A percentile compares a stretch with the other conserved stretches of the same genome.
Conservation (phyloP, 1,140 invertebrate species). For the Drosophila chauvacae region DNA sequence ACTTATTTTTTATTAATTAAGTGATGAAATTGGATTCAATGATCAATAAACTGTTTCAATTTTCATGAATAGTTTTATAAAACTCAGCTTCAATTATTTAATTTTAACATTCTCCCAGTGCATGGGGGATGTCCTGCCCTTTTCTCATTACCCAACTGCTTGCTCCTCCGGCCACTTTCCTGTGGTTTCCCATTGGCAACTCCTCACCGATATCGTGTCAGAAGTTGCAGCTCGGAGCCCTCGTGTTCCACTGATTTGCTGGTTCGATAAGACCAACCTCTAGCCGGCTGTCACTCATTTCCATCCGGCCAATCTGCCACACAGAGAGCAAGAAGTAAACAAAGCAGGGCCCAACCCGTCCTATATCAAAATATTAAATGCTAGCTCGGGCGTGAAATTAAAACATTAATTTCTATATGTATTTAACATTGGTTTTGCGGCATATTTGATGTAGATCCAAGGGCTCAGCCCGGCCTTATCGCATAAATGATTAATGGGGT, state of each 20-base stretch:
- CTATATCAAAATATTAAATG: constrained; percentile 71
- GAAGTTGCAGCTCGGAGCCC: constrained; percentile 11
- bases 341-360: constrained; percentile 21
- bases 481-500: constrained; percentile 53
- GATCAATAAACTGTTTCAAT: not conserved
- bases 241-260: constrained; percentile 18
- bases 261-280: constrained; percentile 33
- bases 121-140: not conserved
- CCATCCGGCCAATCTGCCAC: constrained; percentile 20
- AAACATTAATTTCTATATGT: constrained; percentile 72
- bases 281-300: constrained; percentile 38
- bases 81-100: not conserved
- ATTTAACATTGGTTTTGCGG: constrained; percentile 40
- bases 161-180: constrained; percentile 18
- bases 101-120: not conserved
- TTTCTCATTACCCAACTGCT: constrained; percentile 45
- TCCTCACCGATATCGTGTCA: constrained; percentile 36
- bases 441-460: constrained; percentile 50
- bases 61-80: not conserved
- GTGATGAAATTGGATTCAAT: not conserved
- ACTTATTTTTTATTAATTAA: not conserved
- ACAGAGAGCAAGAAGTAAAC: constrained; percentile 22
- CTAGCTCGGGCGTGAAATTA: constrained; percentile 78
- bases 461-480: constrained; percentile 13
- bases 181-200: constrained; percentile 33